Evolutionary conservation across 2,888 invertebrate species (phyloP).

Genomic region (Hirtodrosophila confusa): DNA sequence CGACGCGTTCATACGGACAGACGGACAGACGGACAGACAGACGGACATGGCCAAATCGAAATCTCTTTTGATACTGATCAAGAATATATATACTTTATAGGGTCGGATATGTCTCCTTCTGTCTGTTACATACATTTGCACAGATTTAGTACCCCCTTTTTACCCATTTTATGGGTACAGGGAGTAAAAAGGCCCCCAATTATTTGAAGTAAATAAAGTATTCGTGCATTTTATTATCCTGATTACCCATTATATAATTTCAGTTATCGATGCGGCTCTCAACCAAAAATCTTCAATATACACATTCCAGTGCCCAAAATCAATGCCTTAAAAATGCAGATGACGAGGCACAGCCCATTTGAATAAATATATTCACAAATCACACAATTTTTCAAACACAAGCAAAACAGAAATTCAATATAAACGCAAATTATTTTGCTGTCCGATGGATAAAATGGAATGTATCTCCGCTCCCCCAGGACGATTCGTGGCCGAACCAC

Average conservation of each 20-base stretch:
- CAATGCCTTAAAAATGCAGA: constrained; percentile 53
- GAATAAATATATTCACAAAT: constrained; percentile 72
- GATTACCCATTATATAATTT: constrained; percentile 19
- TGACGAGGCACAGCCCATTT: constrained; percentile 37
- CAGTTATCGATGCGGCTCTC: constrained; percentile 17
- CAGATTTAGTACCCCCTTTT: no score
- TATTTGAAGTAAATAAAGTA: not conserved
- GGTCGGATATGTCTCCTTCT: no score
- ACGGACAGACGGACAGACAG: no score
- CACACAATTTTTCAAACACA: constrained; percentile 43
- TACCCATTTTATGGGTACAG: no score
- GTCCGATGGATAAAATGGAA: constrained; percentile 23
- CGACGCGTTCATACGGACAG: no score
- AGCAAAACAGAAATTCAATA: constrained; percentile 55
- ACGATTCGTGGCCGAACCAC: not conserved
- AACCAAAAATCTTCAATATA: constrained; percentile 12
- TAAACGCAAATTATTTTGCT: constrained; percentile 70
- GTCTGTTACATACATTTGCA: no score
- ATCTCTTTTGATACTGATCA: no score
- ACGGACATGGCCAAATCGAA: no score
- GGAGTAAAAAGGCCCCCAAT: no score
- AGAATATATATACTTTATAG: no score
- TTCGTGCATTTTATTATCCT: not conserved
- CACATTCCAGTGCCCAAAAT: constrained; percentile 36
- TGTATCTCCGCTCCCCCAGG: not conserved